Evolutionary conservation across 23 tunicate species (phyloP).

Genomic region (Corella eumyota): DNA sequence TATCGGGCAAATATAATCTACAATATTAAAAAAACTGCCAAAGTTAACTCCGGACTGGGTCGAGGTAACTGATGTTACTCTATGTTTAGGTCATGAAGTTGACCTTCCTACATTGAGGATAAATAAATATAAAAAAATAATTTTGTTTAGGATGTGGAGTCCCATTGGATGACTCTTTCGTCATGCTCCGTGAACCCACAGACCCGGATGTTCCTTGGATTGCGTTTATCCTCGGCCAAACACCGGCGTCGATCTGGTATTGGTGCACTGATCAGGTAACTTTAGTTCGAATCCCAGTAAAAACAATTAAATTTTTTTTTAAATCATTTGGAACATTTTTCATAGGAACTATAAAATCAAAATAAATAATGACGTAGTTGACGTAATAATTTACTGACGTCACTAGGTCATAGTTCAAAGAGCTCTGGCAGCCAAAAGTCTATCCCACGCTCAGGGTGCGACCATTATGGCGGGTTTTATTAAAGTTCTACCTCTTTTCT

Average conservation of each 20-base stretch:
- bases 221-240: constrained; percentile 87
- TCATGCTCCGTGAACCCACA: constrained; percentile 63
- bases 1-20: no score
- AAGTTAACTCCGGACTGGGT: no score
- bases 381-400: neutral
- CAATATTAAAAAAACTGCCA: no score
- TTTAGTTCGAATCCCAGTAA: neutral
- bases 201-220: constrained; percentile 97
- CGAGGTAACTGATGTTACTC: no score
- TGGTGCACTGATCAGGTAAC: constrained; percentile 97
- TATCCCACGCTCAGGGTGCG: constrained; percentile 88
- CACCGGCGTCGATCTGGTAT: constrained; percentile 87
- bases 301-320: neutral
- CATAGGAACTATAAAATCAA: neutral
- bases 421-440: constrained; percentile 79
- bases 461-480: constrained; percentile 80
- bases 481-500: constrained; percentile 71
- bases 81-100: no score
- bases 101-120: no score
- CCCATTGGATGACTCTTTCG: constrained; percentile 74
- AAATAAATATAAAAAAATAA: no score
- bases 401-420: constrained; percentile 83
- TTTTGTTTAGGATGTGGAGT: constrained; percentile 50
- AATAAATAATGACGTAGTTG: neutral
- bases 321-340: neutral